These are phyloP conservation scores for Watsonalla binaria DNA, from an alignment of 2,888 invertebrate species.

Conservation along the genomic window DNA sequence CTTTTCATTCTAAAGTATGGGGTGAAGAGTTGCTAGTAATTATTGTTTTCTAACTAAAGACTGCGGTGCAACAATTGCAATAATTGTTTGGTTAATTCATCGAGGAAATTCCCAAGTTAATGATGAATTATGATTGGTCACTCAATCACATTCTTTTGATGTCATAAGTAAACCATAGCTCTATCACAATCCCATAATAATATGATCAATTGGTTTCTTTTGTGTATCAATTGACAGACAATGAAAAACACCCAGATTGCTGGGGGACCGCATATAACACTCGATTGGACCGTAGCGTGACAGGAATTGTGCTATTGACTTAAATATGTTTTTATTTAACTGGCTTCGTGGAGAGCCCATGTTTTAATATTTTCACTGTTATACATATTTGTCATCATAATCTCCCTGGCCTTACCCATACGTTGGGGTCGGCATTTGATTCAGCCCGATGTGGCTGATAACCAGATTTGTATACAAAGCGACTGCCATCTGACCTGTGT, in stretches of 20 bases:
- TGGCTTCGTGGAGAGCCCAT: no score
- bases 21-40: no score
- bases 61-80: background rate
- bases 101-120: background rate
- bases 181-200: background rate
- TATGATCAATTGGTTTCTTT: slow-evolving; percentile 2
- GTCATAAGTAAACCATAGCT: background rate
- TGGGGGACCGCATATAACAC: background rate
- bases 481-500: no score
- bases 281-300: background rate
- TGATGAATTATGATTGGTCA: background rate
- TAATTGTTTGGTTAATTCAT: background rate
- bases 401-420: background rate
- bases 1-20: no score
- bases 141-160: background rate
- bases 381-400: no score
- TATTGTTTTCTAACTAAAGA: background rate
- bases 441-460: no score
- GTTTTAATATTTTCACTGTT: no score
- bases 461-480: no score
- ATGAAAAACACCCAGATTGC: background rate
- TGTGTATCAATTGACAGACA: slow-evolving; percentile 2
- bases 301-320: no score
- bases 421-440: no score
- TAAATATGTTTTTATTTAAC: no score